Percentiles rank a stretch among this genome's conserved stretches.
Conservation (phyloP, 2,113 vertebrate genomes). For the Manacus vitellinus region DNA sequence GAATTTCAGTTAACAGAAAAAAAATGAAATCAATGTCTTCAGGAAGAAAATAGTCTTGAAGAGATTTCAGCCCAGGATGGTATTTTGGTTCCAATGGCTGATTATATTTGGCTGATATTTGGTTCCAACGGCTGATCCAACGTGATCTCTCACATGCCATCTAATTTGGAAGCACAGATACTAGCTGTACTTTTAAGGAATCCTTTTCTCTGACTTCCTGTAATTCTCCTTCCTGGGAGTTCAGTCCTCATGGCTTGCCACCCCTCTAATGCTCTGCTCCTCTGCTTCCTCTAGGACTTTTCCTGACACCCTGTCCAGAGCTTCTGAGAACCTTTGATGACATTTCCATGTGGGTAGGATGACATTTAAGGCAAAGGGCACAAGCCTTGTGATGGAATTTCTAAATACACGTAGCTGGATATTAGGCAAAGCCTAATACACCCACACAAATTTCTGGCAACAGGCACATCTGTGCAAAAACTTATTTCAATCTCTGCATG, state of each 20-base stretch:
- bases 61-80: neutral
- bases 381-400: neutral
- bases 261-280: neutral
- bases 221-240: neutral
- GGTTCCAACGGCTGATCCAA: no score
- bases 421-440: neutral
- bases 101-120: no score
- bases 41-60: neutral
- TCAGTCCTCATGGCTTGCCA: neutral
- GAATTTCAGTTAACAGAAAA: neutral
- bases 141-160: neutral
- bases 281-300: neutral
- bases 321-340: neutral
- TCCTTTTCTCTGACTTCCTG: neutral
- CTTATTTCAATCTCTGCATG: neutral
- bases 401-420: neutral
- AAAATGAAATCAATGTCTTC: neutral
- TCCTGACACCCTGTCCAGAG: neutral
- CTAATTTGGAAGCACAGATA: neutral
- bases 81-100: neutral
- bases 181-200: neutral
- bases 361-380: neutral
- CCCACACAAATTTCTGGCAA: neutral
- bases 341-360: neutral
- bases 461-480: neutral